Base-by-base conservation (phyloP, 2,888 invertebrate species). In the Pyrgus malvae region DNA sequence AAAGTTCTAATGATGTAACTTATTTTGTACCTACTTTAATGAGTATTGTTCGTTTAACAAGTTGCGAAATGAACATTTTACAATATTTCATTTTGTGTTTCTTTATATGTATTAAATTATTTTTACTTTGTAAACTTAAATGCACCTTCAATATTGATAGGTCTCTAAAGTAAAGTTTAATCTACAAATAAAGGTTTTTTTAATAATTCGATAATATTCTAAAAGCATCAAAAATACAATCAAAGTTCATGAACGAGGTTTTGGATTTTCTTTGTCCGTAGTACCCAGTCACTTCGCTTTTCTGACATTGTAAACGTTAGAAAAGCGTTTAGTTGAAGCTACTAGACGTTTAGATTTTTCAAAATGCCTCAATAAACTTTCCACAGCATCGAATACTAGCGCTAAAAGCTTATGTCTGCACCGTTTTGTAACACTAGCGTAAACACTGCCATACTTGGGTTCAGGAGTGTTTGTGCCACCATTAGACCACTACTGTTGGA, bases 1-100 rank as follows among this genome's bases (percentile, higher is more conserved):
- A 21, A 8, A 21, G 37, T 51, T 35, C 33, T 33, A 37, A 37
- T 29, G 31, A 42, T 25, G 35, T 44, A 42, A 44, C 25, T 25
- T 19, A 35, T 11, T 35, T 50, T 50, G 17, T 25, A 25, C 8
- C 23, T n/a, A n/a, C n/a, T 49, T 41, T 38, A 40, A 49, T 25
- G 40, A 9, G 12, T 17, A 17, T 48, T 48, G 17, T 42, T 38
- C 12, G 7, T 16, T 35, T 35, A 7, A 6, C 9, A 16, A 4
- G n/a, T 21, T 21, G 21, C 6, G 3, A 21, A 4, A 27, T 7
- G 1, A 27, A 27, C 2, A 27, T 1, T n/a, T n/a, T n/a, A n/a
- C n/a, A n/a, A n/a, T n/a, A n/a, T n/a, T n/a, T n/a, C n/a, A n/a
- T n/a, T n/a, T n/a, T n/a, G n/a, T n/a, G n/a, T n/a, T n/a, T n/a